Evolutionary conservation across 53 echinoderm and acorn worm species (phyloP).

Genomic region (Paracentrotus lividus): DNA sequence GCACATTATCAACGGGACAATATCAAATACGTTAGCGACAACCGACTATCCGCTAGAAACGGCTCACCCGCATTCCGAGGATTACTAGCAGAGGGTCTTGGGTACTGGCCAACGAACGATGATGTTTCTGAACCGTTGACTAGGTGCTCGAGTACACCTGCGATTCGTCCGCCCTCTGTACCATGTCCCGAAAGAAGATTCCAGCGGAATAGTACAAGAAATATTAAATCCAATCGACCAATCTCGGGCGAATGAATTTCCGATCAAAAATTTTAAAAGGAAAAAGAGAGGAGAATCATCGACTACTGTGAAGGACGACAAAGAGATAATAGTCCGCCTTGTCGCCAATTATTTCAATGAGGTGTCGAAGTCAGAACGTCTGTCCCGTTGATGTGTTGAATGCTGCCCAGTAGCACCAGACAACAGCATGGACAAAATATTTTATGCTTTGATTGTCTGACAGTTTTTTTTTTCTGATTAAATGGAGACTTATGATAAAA

Average conservation of each 20-base stretch:
- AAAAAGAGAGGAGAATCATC: too few relatives aligned
- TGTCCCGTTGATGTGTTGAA: too few relatives aligned
- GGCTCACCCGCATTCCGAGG: not conserved
- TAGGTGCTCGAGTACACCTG: conserved; percentile 1
- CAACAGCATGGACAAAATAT: too few relatives aligned
- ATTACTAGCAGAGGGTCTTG: not conserved
- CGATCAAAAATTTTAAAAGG: too few relatives aligned
- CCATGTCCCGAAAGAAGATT: conserved; percentile 23
- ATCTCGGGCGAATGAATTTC: not conserved
- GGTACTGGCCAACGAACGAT: not conserved
- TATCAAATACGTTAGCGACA: not conserved
- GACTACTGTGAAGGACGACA: too few relatives aligned
- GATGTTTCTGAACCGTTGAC: not conserved
- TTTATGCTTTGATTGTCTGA: too few relatives aligned
- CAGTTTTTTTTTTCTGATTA: too few relatives aligned
- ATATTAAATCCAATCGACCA: not conserved
- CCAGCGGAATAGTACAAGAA: not conserved
- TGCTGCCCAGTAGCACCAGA: too few relatives aligned
- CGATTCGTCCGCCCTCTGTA: conserved; percentile 1
- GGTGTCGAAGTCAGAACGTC: too few relatives aligned
- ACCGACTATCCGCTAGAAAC: not conserved
- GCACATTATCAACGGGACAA: not conserved
- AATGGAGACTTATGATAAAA: too few relatives aligned
- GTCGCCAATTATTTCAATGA: too few relatives aligned
- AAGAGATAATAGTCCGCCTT: too few relatives aligned